Evolutionary conservation across 2,888 invertebrate genomes (phyloP).

Genomic region (Cheilosia impressa): DNA sequence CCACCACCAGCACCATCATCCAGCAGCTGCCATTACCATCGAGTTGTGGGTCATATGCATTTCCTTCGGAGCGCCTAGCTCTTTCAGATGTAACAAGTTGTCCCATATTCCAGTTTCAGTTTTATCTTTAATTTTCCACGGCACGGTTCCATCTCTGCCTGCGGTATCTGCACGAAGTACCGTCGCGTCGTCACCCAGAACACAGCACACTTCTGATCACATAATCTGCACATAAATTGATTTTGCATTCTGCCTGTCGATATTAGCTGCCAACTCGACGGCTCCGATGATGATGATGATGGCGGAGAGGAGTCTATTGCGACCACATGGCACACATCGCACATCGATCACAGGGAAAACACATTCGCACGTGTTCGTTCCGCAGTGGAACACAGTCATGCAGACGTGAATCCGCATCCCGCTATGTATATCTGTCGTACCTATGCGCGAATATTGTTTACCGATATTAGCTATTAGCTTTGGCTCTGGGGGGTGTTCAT

Average conservation of each 20-base stretch:
- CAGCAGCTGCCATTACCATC: constrained; percentile 11
- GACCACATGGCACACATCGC: constrained; percentile 60
- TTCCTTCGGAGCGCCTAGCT: constrained; percentile 43
- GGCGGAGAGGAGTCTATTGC: constrained; percentile 42
- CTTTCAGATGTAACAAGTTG: constrained; percentile 25
- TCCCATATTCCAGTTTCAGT: constrained; percentile 25
- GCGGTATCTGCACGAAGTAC: constrained; percentile 7
- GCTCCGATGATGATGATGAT: constrained; percentile 14
- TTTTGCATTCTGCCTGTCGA: constrained; percentile 57
- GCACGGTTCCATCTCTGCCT: constrained; percentile 23
- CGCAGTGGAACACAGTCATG: constrained; percentile 17
- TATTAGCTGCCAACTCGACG: constrained; percentile 1
- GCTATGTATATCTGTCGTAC: neutral
- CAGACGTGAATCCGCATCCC: constrained; percentile 9
- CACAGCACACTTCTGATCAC: constrained; percentile 54
- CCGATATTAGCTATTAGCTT: constrained; percentile 65
- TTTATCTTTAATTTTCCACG: constrained; percentile 28
- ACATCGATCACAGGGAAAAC: constrained; percentile 64
- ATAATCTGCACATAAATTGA: constrained; percentile 68
- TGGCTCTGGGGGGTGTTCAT: constrained; percentile 42
- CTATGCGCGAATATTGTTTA: constrained; percentile 41
- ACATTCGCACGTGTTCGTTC: constrained; percentile 64
- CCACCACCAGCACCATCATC: neutral
- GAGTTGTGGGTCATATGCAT: constrained; percentile 52
- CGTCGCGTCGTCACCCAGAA: constrained; percentile 6